Evolutionary conservation across 2,797 vertebrate species (phyloP).

Genomic region (Hippoglossus hippoglossus): DNA sequence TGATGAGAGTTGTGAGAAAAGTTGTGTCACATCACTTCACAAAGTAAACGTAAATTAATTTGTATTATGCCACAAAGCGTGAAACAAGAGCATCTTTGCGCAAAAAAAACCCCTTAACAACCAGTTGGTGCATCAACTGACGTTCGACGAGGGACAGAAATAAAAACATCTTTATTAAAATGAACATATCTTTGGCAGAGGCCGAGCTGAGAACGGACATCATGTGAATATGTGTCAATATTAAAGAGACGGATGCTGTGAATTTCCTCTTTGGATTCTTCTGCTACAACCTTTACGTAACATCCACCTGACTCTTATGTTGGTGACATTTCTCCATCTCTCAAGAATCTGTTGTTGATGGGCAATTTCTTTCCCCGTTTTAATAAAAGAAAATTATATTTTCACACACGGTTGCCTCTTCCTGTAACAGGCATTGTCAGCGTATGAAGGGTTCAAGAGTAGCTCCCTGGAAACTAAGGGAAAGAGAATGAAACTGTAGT

Average conservation of each 20-base stretch:
- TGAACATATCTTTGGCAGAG: neutral
- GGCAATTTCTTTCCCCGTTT: neutral
- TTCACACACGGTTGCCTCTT: neutral
- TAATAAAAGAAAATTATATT: neutral
- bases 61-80: neutral
- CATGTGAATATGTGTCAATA: too few species aligned
- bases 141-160: too few species aligned
- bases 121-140: too few species aligned
- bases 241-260: too few species aligned
- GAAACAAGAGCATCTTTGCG: neutral
- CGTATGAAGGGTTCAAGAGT: neutral
- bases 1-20: neutral
- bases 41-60: slow-evolving; percentile 1
- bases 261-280: too few species aligned
- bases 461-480: slow-evolving; percentile 14
- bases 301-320: too few species aligned
- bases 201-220: too few species aligned
- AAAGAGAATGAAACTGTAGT: neutral
- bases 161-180: too few species aligned
- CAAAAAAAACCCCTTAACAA: neutral
- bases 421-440: neutral
- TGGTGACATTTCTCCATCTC: too few species aligned
- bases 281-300: too few species aligned
- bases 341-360: too few species aligned
- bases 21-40: too few species aligned